A percentile compares a stretch with the other conserved stretches of the same genome.
These are phyloP conservation scores for Aphaenogaster floridana DNA, from an alignment of 1,140 invertebrate species.

Conservation along the genomic window DNA sequence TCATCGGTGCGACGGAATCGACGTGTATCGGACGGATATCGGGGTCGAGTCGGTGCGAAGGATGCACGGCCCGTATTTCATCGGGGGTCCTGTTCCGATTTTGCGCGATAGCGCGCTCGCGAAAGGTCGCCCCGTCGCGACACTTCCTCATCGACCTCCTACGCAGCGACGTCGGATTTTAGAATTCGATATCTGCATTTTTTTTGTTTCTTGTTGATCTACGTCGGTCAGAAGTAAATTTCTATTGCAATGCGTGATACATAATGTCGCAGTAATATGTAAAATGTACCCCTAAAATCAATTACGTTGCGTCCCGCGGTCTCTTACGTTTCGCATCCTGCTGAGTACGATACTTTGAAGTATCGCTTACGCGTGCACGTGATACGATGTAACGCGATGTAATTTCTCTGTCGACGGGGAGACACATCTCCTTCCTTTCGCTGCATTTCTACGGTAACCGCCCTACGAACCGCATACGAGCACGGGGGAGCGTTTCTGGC, in stretches of 20 bases:
- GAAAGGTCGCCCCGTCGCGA: slow-evolving; percentile 15
- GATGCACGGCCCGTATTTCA: slow-evolving; percentile 41
- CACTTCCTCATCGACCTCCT: slow-evolving; percentile 37
- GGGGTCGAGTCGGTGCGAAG: slow-evolving; percentile 46
- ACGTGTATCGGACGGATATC: slow-evolving; percentile 65
- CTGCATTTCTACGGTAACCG: slow-evolving; percentile 72
- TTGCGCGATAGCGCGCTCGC: slow-evolving; percentile 29
- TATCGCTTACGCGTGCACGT: slow-evolving; percentile 70
- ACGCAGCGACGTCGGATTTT: not conserved
- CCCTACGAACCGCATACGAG: slow-evolving; percentile 12
- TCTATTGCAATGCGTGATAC: not conserved
- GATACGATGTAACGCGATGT: slow-evolving; percentile 69
- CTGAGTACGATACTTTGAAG: slow-evolving; percentile 1
- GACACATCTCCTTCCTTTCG: slow-evolving; percentile 36
- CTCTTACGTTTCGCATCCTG: slow-evolving; percentile 57
- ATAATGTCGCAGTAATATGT: not conserved
- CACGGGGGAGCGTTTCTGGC: slow-evolving; percentile 41
- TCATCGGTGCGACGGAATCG: slow-evolving; percentile 38
- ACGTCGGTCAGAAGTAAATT: no score
- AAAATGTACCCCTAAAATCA: not conserved
- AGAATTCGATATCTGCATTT: not conserved
- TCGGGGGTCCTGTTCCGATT: slow-evolving; percentile 32
- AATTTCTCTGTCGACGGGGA: slow-evolving; percentile 66
- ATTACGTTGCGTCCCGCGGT: not conserved
- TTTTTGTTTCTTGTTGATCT: not conserved